Conservation (phyloP, 2,888 invertebrate genomes). For the Cephus pygmeus region DNA sequence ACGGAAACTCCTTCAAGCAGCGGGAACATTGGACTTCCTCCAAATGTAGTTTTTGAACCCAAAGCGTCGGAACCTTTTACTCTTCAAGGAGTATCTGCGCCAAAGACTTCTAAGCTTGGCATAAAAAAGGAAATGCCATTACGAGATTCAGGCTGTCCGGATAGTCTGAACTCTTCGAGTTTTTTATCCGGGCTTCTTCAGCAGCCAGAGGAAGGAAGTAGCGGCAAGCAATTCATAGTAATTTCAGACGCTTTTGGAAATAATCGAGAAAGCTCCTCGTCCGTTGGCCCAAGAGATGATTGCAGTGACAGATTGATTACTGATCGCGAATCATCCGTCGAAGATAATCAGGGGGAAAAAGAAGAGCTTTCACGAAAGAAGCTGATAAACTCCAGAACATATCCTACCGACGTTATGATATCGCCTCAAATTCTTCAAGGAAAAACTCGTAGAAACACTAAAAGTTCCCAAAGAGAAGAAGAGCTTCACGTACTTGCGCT, state of each 20-base stretch:
- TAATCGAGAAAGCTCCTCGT: slow-evolving; percentile 9
- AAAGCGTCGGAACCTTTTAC: slow-evolving; percentile 52
- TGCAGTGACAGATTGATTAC: slow-evolving; percentile 15
- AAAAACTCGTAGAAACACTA: slow-evolving; percentile 25
- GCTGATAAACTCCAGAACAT: slow-evolving; percentile 5
- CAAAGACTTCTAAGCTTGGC: slow-evolving; percentile 17
- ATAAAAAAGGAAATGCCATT: slow-evolving; percentile 20
- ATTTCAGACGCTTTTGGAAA: slow-evolving; percentile 3
- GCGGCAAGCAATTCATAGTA: not conserved
- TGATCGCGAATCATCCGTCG: slow-evolving; percentile 22
- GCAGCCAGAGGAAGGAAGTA: not conserved
- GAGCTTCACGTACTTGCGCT: slow-evolving; percentile 45
- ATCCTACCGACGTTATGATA: not conserved
- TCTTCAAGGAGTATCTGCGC: slow-evolving; percentile 40
- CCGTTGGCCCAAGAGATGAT: slow-evolving; percentile 16
- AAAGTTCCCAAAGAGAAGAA: slow-evolving; percentile 35
- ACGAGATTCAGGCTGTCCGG: slow-evolving; percentile 1
- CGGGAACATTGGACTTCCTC: slow-evolving; percentile 41
- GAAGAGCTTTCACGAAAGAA: slow-evolving; percentile 22
- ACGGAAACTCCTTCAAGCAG: slow-evolving; percentile 21
- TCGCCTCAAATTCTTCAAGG: not conserved
- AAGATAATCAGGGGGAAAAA: slow-evolving; percentile 21
- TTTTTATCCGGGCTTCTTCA: slow-evolving; percentile 1
- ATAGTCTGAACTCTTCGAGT: not conserved
- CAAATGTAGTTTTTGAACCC: slow-evolving; percentile 50